Conservation (phyloP, 2,113 vertebrate genomes). For the Sceloporus tristichus region DNA sequence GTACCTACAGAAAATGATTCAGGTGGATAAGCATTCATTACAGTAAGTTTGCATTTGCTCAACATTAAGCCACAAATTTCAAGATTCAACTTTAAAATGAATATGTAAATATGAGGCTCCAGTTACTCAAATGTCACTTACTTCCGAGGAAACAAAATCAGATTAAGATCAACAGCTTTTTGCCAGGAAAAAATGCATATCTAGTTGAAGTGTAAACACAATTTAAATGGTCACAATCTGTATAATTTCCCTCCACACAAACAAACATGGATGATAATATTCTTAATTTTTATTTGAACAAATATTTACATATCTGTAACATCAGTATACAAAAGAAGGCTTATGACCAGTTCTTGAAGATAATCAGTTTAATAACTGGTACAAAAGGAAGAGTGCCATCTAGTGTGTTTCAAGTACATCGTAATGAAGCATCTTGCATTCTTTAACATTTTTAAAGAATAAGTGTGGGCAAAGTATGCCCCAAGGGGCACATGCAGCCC, state of each 20-base stretch:
- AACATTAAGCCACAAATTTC: conserved; percentile 8
- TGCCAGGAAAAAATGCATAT: not conserved
- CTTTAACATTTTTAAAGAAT: not conserved
- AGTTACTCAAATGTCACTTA: not conserved
- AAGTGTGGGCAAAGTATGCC: too few relatives aligned
- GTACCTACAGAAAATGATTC: not conserved
- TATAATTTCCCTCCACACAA: not conserved
- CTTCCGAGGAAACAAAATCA: not conserved
- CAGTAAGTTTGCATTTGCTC: not conserved
- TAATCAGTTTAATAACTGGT: conserved; percentile 16
- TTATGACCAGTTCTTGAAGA: not conserved
- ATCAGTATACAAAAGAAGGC: not conserved
- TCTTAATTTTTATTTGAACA: not conserved
- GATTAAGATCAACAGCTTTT: not conserved
- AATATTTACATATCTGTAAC: not conserved
- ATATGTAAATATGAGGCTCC: not conserved
- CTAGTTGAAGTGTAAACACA: not conserved
- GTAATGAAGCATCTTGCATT: conserved; percentile 3
- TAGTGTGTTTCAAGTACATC: conserved; percentile 22
- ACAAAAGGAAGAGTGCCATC: conserved; percentile 69
- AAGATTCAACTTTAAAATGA: not conserved
- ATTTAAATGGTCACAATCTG: not conserved
- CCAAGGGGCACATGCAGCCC: too few relatives aligned
- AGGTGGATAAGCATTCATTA: not conserved
- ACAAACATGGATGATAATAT: not conserved